Conservation (phyloP, 2,113 vertebrate species). For the Grallaria varia region DNA sequence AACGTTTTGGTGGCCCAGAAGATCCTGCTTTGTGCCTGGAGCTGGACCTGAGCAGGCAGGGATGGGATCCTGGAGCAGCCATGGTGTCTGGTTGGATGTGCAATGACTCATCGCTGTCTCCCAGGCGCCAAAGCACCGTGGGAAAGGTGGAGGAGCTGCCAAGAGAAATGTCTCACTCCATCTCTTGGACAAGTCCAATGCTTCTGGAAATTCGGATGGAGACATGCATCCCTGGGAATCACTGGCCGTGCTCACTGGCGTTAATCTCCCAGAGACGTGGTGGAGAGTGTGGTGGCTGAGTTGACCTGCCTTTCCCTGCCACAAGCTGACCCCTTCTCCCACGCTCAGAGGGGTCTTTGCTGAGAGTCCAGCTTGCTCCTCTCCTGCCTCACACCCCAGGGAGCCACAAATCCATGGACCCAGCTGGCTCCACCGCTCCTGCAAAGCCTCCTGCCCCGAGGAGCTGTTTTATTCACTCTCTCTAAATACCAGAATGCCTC, state of each 20-base stretch:
- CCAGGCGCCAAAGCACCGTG: background rate
- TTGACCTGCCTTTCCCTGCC: background rate
- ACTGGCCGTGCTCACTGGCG: background rate
- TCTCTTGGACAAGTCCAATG: background rate
- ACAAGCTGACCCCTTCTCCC: background rate
- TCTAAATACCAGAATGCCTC: background rate
- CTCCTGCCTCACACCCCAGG: fast-evolving
- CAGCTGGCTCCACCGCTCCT: background rate
- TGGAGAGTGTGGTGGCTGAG: background rate
- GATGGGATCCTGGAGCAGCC: background rate
- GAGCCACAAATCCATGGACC: background rate
- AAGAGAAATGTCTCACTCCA: background rate
- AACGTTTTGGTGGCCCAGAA: background rate
- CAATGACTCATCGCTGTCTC: background rate
- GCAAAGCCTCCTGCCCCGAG: background rate
- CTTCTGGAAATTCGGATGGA: background rate
- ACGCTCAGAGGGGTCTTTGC: background rate
- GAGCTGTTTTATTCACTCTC: background rate
- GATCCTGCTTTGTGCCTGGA: background rate
- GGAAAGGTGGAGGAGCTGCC: background rate
- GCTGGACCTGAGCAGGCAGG: background rate
- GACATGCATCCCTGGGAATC: background rate
- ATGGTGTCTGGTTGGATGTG: background rate
- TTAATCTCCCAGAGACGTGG: fast-evolving
- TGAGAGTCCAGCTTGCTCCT: background rate